phyloP scores from a whole-genome alignment of 2,797 vertebrate species.

The Cynodonichthys magdalenae region DNA sequence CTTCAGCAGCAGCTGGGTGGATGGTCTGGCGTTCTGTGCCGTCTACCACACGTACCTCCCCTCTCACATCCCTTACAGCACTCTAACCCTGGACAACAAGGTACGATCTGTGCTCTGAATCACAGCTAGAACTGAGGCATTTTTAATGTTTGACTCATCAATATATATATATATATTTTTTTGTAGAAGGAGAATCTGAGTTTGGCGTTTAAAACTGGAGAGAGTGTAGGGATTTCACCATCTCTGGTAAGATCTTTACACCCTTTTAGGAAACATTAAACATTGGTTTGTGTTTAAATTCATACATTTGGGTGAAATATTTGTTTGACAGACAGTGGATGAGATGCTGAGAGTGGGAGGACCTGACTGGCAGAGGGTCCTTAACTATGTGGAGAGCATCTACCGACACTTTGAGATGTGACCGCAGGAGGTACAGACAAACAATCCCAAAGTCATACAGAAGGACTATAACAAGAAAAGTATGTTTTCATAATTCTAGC shows the following conservation, averaged over 20 bases:
- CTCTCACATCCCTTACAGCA: conserved; percentile 79
- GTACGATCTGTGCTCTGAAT: conserved; percentile 51
- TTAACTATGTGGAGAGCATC: conserved; percentile 85
- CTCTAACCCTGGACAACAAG: conserved; percentile 80
- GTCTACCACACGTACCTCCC: conserved; percentile 88
- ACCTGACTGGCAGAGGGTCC: conserved; percentile 87
- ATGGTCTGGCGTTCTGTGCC: conserved; percentile 86
- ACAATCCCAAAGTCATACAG: background rate
- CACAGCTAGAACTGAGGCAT: background rate
- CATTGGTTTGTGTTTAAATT: background rate
- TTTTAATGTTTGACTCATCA: background rate
- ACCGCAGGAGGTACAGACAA: conserved; percentile 27
- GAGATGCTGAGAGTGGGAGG: conserved; percentile 83
- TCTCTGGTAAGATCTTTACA: conserved; percentile 70
- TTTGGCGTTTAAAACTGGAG: conserved; percentile 84
- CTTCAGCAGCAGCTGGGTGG: conserved; percentile 89
- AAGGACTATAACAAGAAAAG: conserved; percentile 11
- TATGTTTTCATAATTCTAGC: background rate
- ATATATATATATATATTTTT: too few relatives aligned
- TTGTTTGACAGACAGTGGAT: conserved; percentile 74
- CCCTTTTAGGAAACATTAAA: background rate
- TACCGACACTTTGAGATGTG: conserved; percentile 88
- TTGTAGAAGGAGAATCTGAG: conserved; percentile 82
- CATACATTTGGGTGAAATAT: background rate
- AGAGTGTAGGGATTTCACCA: conserved; percentile 77